phyloP scores from a whole-genome alignment of 2,113 vertebrate species.

The Dinomys branickii region DNA sequence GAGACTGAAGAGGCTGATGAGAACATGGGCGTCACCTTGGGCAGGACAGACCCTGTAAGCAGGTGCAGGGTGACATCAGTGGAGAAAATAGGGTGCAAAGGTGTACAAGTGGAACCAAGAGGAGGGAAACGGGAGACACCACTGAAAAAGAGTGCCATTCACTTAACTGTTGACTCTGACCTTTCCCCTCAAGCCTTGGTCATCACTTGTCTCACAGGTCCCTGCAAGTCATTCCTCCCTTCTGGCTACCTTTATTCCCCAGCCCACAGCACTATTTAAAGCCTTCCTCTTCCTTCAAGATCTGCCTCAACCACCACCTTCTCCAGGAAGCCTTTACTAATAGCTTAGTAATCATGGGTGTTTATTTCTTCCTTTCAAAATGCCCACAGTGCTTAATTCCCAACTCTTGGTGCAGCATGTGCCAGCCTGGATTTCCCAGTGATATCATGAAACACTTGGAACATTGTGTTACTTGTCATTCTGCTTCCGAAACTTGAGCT shows the following conservation, averaged over 20 bases:
- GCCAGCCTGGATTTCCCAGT: not conserved
- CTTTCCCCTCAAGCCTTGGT: not conserved
- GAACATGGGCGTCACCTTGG: not conserved
- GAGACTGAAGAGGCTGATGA: not conserved
- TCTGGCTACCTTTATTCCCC: not conserved
- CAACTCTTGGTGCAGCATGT: not conserved
- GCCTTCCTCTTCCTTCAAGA: not conserved
- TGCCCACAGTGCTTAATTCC: no score
- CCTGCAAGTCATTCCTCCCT: not conserved
- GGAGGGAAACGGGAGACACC: not conserved
- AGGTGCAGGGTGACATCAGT: not conserved
- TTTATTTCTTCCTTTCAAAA: not conserved
- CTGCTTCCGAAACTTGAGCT: not conserved
- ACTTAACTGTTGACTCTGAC: not conserved
- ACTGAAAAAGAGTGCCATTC: not conserved
- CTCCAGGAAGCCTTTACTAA: not conserved
- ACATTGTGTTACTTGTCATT: not conserved
- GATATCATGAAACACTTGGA: not conserved
- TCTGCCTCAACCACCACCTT: not conserved
- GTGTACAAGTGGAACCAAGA: not conserved
- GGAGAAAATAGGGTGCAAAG: not conserved
- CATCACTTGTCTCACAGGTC: not conserved
- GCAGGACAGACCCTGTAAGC: not conserved
- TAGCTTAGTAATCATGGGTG: not conserved
- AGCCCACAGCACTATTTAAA: not conserved